Evolutionary conservation across 2,113 vertebrate species (phyloP), one percentile per base, ranked within the genome.

Genomic region (Pelobates fuscus): DNA sequence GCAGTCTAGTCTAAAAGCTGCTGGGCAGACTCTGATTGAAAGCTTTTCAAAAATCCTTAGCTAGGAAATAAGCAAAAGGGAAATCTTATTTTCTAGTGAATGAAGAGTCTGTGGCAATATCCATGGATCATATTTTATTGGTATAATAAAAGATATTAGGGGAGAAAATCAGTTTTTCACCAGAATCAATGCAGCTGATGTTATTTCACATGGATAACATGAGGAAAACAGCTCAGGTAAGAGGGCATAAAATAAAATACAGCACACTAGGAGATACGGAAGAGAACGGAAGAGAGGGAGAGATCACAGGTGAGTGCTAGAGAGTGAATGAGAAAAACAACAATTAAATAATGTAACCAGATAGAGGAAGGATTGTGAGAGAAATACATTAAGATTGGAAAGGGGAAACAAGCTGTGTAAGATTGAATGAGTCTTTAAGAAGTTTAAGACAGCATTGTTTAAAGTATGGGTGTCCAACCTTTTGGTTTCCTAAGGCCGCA

Each of bases 11-110:
- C 27, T 30, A 54, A 69, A 69, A 55, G 12, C 67, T 37, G 25
- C 44, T 6, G 2, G 18, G 20, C 8, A 23, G 54, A 8, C 18
- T 54, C 32, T 70, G 68, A 70, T 27, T 44, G 57, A 71, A 20
- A 15, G 18, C 58, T 17, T 60, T 5, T 8, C 17, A 62, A 71
- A 61, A 71, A 71, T 43, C n/a, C 62, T 15, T 49, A 61, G 41
- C 44, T 2, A 29, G 57, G 43, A 71, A 63, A 52, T 49, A 52
- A 11, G 46, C 25, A 67, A 41, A 23, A 46, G 8, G 44, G 27
- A 63, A 63, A 72, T 72, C 43, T 37, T 52, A 54, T 72, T 72
- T 72, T 10, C n/a, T 44, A 62, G 30, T 21, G 25, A 71, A 61
- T 30, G 61, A 21, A 72, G 37, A 61, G 59, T 52, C 7, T 12